Evolutionary conservation across 2,888 invertebrate species (phyloP).

Genomic region (Blomia tropicalis): DNA sequence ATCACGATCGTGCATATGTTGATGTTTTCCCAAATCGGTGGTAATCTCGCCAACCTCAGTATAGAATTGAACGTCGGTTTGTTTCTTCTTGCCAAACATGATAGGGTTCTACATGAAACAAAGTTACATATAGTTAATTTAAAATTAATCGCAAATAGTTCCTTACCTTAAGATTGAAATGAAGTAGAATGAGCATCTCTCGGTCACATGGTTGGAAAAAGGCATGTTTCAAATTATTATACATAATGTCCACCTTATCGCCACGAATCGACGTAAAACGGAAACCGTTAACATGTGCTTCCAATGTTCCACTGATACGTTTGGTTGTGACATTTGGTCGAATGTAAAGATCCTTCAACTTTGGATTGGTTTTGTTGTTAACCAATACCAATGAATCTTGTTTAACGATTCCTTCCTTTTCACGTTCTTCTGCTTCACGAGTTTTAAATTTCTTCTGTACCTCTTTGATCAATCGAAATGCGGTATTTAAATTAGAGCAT

Average conservation of each 20-base stretch:
- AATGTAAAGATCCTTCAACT: conserved; percentile 90
- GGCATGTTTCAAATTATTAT: conserved; percentile 97
- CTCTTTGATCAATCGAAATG: conserved; percentile 94
- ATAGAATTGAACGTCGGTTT: conserved; percentile 96
- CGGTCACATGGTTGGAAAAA: conserved; percentile 98
- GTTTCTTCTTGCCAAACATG: conserved; percentile 99
- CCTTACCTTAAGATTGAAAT: conserved; percentile 72
- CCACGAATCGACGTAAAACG: conserved; percentile 96
- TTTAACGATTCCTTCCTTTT: conserved; percentile 92
- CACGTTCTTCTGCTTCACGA: conserved; percentile 91
- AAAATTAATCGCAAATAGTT: neutral
- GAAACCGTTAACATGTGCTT: conserved; percentile 79
- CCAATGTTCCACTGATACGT: conserved; percentile 70
- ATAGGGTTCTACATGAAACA: conserved; percentile 59
- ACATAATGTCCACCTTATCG: conserved; percentile 96
- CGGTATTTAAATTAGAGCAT: conserved; percentile 85
- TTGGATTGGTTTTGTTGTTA: conserved; percentile 90
- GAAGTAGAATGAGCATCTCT: conserved; percentile 96
- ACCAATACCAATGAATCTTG: conserved; percentile 88
- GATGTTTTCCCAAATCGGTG: conserved; percentile 96
- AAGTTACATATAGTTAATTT: neutral
- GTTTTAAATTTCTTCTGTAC: conserved; percentile 97
- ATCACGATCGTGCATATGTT: conserved; percentile 98
- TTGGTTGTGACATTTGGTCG: conserved; percentile 96
- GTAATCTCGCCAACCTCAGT: conserved; percentile 99